Evolutionary conservation across 2,113 vertebrate species (phyloP), one percentile per base, ranked within the genome.

Genomic region (Meriones unguiculatus): DNA sequence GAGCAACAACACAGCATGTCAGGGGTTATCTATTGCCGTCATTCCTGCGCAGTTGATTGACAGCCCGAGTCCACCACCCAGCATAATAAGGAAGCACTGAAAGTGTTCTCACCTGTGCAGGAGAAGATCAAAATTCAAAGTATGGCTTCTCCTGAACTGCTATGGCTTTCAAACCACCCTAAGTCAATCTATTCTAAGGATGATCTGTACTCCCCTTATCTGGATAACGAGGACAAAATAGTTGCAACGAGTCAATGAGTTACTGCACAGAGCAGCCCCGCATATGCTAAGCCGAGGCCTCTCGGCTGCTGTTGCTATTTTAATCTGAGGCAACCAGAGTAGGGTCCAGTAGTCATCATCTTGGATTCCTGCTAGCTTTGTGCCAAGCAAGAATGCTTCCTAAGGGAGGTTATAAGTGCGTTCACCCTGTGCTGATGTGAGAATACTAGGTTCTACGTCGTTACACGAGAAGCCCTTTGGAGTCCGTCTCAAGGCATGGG

Each of bases 401-500:
- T 89, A 41, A 28, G 76, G 92, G 69, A 81, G 86, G 76, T 87
- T 91, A 38, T 88, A 88, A 85, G 62, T 72, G 57, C 62, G 46
- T 70, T 95, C 25, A n/a, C 76, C 28, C 50, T 89, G 41, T 86
- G 73, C 20, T 73, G 13, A 89, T 70, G 50, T n/a, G 38, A 97
- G 73, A 91, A 73, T 46, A 69, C 67, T 93, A 35, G 30, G 84
- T 65, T 94, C 72, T 91, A 8, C 22, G 25, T 73, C 28, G 76
- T 50, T 82, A 81, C n/a, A 22, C 59, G n/a, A 96, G 78, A 30
- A 91, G n/a, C 7, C 65, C 67, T 93, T 93, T 73, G 7, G 62
- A 92, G 32, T 50, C 70, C 85, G 20, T 59, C 65, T 89, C 90
- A 67, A 90, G 95, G n/a, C 97, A 65, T 54, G 62, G 24, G 76